These are phyloP conservation scores for Eilema griseolum DNA, from an alignment of 2,888 invertebrate genomes.

Conservation along the genomic window DNA sequence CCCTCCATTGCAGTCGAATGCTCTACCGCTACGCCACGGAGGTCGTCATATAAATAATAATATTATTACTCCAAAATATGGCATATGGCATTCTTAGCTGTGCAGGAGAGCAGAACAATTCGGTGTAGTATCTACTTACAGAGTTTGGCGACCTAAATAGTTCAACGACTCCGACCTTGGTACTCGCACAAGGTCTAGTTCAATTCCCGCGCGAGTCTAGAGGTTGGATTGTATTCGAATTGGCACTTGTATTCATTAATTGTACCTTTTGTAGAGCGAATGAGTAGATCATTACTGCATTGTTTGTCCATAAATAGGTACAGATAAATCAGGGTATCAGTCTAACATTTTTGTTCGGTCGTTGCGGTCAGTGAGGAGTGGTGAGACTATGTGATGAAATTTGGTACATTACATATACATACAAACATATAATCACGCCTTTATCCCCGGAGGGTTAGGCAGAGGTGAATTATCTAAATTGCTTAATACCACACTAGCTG, in stretches of 20 bases:
- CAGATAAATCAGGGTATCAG: background rate
- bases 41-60: too few species aligned
- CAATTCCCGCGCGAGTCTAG: conserved; percentile 21
- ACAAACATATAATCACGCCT: too few species aligned
- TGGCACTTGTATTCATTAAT: conserved; percentile 10
- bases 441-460: too few species aligned
- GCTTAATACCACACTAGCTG: too few species aligned
- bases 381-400: too few species aligned
- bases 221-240: conserved; percentile 12
- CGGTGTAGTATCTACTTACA: background rate
- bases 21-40: too few species aligned
- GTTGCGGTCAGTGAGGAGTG: too few species aligned
- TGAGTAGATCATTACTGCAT: background rate
- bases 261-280: background rate
- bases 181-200: conserved; percentile 23
- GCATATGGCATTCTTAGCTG: background rate
- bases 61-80: background rate
- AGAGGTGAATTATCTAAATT: too few species aligned
- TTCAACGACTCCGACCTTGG: conserved; percentile 26
- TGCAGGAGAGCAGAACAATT: background rate
- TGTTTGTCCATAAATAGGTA: background rate
- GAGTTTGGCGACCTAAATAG: conserved; percentile 30
- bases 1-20: too few species aligned
- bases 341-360: too few species aligned
- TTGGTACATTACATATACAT: too few species aligned